Percentiles rank a stretch among this genome's conserved stretches.
Evolutionary conservation across 92 coral and sea anemone genomes (phyloP).

Genomic region (Metridium senile): DNA sequence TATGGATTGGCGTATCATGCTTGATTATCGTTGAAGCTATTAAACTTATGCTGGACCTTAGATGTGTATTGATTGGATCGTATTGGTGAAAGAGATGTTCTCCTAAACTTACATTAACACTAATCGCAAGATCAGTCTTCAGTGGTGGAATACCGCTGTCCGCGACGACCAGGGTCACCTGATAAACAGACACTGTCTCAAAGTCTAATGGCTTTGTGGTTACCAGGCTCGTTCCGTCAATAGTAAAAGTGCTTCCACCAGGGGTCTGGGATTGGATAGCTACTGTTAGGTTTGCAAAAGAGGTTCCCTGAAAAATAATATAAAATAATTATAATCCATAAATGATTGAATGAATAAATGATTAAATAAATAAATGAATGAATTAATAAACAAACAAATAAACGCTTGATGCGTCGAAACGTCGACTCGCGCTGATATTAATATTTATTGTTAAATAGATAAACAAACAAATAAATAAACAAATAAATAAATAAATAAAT

Average conservation of each 20-base stretch:
- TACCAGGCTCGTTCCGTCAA: conserved; percentile 61
- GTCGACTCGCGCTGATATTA: no score
- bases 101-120: conserved; percentile 54
- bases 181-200: conserved; percentile 62
- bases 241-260: conserved; percentile 45
- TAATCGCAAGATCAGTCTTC: conserved; percentile 47
- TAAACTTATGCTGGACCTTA: no score
- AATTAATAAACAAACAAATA: no score
- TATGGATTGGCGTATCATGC: no score
- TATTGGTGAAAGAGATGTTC: no score
- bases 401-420: no score
- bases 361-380: no score
- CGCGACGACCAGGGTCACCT: conserved; percentile 60
- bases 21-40: no score
- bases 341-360: not conserved
- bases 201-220: conserved; percentile 67
- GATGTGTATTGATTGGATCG: no score
- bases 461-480: no score
- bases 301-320: conserved; percentile 43
- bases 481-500: no score
- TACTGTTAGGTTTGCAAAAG: conserved; percentile 44
- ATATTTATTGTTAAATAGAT: no score
- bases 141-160: conserved; percentile 88
- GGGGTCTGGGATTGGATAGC: conserved; percentile 60
- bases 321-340: not conserved